phyloP scores from a whole-genome alignment of 2,113 vertebrate genomes.

The Morone saxatilis region DNA sequence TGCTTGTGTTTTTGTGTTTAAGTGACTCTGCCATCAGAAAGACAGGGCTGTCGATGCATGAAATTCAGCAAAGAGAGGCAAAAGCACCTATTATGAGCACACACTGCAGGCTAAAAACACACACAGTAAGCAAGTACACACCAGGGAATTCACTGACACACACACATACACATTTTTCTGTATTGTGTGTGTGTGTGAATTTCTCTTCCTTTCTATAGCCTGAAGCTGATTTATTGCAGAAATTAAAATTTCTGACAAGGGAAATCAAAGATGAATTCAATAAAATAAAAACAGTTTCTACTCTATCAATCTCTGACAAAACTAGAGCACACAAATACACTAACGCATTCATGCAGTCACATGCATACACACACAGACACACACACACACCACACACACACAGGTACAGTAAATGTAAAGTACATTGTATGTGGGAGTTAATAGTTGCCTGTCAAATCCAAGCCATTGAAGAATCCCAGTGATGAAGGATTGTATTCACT shows the following conservation, averaged over 20 bases:
- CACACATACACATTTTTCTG: conserved; percentile 27
- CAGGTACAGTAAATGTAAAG: background rate
- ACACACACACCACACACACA: background rate
- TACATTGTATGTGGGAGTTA: conserved; percentile 15
- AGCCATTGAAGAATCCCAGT: conserved; percentile 12
- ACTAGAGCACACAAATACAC: conserved; percentile 39
- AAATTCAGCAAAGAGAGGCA: conserved; percentile 74
- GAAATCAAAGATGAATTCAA: conserved; percentile 77
- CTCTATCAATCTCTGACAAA: conserved; percentile 73
- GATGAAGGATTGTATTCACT: conserved; percentile 3
- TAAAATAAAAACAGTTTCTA: conserved; percentile 66
- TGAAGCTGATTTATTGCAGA: conserved; percentile 75
- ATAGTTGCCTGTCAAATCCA: conserved; percentile 26
- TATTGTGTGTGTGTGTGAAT: conserved; percentile 5
- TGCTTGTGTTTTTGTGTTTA: conserved; percentile 58
- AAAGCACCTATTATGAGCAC: conserved; percentile 73
- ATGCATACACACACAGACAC: conserved; percentile 29
- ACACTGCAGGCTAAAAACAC: conserved; percentile 67
- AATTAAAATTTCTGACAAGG: conserved; percentile 76
- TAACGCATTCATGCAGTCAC: conserved; percentile 21
- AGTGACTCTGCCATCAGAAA: conserved; percentile 49
- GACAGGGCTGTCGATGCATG: conserved; percentile 68
- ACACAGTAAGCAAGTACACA: conserved; percentile 38
- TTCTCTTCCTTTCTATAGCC: conserved; percentile 53
- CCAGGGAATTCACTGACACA: conserved; percentile 56